Evolutionary conservation across 2,797 vertebrate species (phyloP), one percentile per base, ranked within the genome.

Genomic region (Coracias cyanogaster): DNA sequence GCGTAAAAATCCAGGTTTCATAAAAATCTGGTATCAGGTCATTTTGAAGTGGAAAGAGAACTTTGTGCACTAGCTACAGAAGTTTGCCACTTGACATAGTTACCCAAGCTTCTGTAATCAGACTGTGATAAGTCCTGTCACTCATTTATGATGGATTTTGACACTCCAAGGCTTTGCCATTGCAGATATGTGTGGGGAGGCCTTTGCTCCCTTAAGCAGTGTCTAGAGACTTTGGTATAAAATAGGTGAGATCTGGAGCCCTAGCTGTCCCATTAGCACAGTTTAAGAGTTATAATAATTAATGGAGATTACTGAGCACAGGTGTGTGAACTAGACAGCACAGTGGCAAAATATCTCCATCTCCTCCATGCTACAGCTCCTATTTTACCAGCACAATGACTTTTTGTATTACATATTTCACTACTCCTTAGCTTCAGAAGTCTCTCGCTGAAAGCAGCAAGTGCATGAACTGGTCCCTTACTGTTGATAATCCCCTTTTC

Each of bases 131-230:
- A 82, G 57, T 46, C 24, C 41, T 46, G 45, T 54, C 82, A 65
- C 16, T 77, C 2, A 0, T 60, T 84, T 49, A 60, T 55, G 64
- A 33, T 5, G 10, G 20, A 58, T 86, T 93, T 93, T 83, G n/a
- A 64, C 33, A 45, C 65, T 82, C 37, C 41, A 65, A 61, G 69
- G 29, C 10, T 94, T 91, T 90, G 57, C 45, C 58, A 46, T 12
- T 0, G 1, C 33, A 80, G 48, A 67, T 29, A 48, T 4, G 46
- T 0, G 0, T 16, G 10, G 7, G n/a, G 15, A 95, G 9, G n/a
- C 31, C 10, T 5, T 70, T 21, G 4, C 12, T 84, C 14, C 22
- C n/a, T 85, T 60, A 24, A 73, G 28, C 7, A 70, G 46, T 12
- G 2, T 48, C 48, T 20, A 31, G 29, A 90, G 58, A 73, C 9